A percentile compares a stretch with the other conserved stretches of the same genome.
Conservation (phyloP, 2,888 invertebrate genomes). For the Anoncus sp. region DNA sequence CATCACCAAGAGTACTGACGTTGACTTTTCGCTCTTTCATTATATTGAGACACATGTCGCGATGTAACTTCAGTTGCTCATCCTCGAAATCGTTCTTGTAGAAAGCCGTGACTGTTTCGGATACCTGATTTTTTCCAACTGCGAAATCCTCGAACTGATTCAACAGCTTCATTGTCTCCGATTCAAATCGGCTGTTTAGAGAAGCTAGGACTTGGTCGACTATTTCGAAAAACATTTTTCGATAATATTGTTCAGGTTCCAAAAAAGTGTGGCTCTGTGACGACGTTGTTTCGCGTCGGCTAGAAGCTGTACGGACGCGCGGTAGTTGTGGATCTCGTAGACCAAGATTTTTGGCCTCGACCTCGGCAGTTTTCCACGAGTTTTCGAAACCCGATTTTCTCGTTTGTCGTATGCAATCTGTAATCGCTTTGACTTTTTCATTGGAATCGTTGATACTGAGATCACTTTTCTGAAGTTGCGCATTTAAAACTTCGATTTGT, state of each 20-base stretch:
- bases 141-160: constrained; percentile 27
- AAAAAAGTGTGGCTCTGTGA: constrained; percentile 16
- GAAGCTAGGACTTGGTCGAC: constrained; percentile 39
- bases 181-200: constrained; percentile 39
- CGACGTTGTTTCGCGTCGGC: constrained; percentile 8
- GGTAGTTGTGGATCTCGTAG: constrained; percentile 26
- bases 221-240: constrained; percentile 36
- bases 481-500: constrained; percentile 51
- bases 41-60: background rate
- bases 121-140: background rate
- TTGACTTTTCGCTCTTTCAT: background rate
- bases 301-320: constrained; percentile 35
- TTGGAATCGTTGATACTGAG: constrained; percentile 31
- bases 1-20: background rate
- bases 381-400: constrained; percentile 19
- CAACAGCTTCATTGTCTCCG: constrained; percentile 25
- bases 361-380: no score
- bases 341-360: no score
- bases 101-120: no score
- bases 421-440: constrained; percentile 38
- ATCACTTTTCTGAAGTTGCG: constrained; percentile 47
- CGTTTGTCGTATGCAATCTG: background rate
- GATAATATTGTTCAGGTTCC: constrained; percentile 38
- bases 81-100: no score
- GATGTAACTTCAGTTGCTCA: no score